Evolutionary conservation across 2,888 invertebrate species (phyloP), one percentile per base, ranked within the genome.

Genomic region (Carpatolechia fugitivella): DNA sequence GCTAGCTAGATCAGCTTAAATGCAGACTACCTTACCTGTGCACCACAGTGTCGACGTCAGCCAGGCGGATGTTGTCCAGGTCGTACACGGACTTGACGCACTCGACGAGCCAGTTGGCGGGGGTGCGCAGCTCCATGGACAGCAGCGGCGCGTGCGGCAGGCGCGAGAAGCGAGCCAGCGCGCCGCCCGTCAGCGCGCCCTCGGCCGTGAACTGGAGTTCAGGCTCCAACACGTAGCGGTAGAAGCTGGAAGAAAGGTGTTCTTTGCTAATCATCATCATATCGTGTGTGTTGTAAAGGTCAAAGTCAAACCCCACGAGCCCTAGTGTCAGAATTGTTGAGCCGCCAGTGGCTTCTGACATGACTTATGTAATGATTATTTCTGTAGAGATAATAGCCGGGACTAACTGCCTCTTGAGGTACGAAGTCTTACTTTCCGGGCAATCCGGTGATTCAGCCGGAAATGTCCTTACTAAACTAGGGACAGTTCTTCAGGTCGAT

Each of bases 41-140:
- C 1, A 97, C 96, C 0, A 96, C 93, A 29, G 95, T 95, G 40
- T 96, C 96, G 8, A 99, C 98, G 80, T 98, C 97, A 60, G 97
- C 96, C 60, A 99, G 89, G 58, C 98, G 94, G 59, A 99, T 99
- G 76, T 99, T 99, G 80, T 99, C 99, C 67, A 99, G 92, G 88
- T 99, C 99, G 80, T 99, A 97, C 0, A 97, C 96, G 4, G 98
- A 97, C 64, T 94, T 92, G 50, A 98, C 96, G 60, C 97, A 95
- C 88, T 98, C 98, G 6, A 98, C 98, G 68, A 98, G 92, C 98
- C 98, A 99, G 85, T 98, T 98, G 80, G 98, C 97, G 10, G 98
- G 98, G 11, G 98, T 96, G 68, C 96, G 91, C 64, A 90, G 73
- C 54, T 90, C 90, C 80, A 90, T 94, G 0, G 99, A 99, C 47